These are phyloP conservation scores for Disparrhopalites patrizii DNA, from an alignment of 2,888 invertebrate species.

Conservation along the genomic window DNA sequence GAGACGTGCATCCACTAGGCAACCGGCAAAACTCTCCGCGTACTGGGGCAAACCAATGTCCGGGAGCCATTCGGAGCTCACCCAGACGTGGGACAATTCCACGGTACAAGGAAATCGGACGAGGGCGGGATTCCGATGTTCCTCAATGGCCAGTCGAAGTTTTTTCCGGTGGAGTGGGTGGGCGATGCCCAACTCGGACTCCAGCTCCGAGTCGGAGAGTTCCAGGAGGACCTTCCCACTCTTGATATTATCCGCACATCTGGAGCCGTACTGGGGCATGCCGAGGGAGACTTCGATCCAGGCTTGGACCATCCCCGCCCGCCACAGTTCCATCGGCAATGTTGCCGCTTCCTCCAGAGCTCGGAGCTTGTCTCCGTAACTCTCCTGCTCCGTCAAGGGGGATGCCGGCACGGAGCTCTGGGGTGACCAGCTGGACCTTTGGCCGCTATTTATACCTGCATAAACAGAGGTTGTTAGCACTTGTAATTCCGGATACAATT, in stretches of 20 bases:
- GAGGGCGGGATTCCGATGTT: slow-evolving; percentile 79
- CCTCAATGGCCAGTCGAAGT: slow-evolving; percentile 85
- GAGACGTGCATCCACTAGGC: slow-evolving; percentile 89
- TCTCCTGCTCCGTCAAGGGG: slow-evolving; percentile 63
- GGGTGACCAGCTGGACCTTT: slow-evolving; percentile 48
- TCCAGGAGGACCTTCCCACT: slow-evolving; percentile 93
- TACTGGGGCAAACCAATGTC: slow-evolving; percentile 86
- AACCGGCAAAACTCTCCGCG: slow-evolving; percentile 79
- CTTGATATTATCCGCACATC: slow-evolving; percentile 89
- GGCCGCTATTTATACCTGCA: slow-evolving; percentile 34
- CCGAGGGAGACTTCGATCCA: slow-evolving; percentile 92
- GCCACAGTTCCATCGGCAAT: slow-evolving; percentile 83
- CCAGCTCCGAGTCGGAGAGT: slow-evolving; percentile 84
- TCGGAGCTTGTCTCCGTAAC: slow-evolving; percentile 70
- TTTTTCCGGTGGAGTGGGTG: slow-evolving; percentile 93
- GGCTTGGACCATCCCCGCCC: slow-evolving; percentile 86
- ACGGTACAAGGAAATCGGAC: slow-evolving; percentile 83
- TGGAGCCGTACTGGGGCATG: slow-evolving; percentile 87
- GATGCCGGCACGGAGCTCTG: slow-evolving; percentile 51
- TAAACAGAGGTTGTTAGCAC: too few relatives aligned
- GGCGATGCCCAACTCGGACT: slow-evolving; percentile 81
- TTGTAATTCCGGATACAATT: too few relatives aligned
- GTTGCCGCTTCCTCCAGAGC: slow-evolving; percentile 69
- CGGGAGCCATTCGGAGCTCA: slow-evolving; percentile 86
- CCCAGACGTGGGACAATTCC: slow-evolving; percentile 87